Conservation (phyloP, 2,113 vertebrate species). For the Fulmarus glacialis region DNA sequence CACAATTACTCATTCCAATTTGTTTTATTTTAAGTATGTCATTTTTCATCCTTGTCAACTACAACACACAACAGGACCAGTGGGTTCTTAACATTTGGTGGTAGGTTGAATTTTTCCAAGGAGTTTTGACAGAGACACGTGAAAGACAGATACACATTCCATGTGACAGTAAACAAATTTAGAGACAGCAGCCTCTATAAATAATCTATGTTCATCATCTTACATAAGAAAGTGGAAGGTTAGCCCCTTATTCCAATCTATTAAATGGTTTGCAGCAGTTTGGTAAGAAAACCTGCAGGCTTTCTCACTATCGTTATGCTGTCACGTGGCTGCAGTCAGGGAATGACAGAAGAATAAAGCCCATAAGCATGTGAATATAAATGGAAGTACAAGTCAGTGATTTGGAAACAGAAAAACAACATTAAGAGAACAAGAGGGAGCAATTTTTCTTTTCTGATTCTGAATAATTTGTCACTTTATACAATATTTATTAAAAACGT, state of each 20-base stretch:
- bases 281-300: conserved; percentile 53
- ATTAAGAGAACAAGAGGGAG: neutral
- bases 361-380: conserved; percentile 31
- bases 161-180: conserved; percentile 53
- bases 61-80: neutral
- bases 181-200: conserved; percentile 40
- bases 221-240: conserved; percentile 55
- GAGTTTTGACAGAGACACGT: conserved; percentile 26
- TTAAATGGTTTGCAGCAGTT: conserved; percentile 45
- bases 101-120: neutral
- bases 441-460: neutral
- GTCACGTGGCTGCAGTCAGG: neutral
- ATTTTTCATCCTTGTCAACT: conserved; percentile 39
- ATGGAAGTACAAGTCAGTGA: conserved; percentile 18
- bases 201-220: conserved; percentile 45
- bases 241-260: conserved; percentile 47
- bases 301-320: neutral
- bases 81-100: neutral
- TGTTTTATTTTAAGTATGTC: neutral
- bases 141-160: conserved; percentile 7
- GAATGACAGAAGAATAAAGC: conserved; percentile 18
- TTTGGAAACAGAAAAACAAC: neutral
- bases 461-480: neutral
- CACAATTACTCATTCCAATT: conserved; percentile 20
- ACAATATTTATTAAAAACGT: neutral